These are phyloP conservation scores for Saccostrea cuccullata DNA, from an alignment of 1,140 invertebrate species.

Conservation along the genomic window DNA sequence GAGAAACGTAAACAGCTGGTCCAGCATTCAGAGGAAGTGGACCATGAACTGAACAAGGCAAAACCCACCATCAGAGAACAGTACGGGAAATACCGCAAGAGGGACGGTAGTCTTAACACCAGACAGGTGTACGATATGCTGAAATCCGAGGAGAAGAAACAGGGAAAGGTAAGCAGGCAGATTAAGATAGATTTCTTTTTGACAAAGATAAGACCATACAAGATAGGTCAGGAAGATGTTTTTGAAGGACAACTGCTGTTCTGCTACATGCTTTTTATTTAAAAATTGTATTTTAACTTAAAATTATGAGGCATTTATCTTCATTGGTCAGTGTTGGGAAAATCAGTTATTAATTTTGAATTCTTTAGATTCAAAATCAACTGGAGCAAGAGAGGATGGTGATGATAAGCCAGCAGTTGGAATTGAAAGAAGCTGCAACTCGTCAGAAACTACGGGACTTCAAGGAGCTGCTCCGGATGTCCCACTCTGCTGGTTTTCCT, in stretches of 20 bases:
- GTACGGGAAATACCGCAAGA: slow-evolving; percentile 68
- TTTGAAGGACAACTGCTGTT: not conserved
- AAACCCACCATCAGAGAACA: slow-evolving; percentile 65
- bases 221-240: no score
- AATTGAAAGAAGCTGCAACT: slow-evolving; percentile 69
- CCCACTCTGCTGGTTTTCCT: slow-evolving; percentile 54
- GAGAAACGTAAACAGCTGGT: slow-evolving; percentile 58
- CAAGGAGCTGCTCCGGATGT: slow-evolving; percentile 68
- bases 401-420: slow-evolving; percentile 67
- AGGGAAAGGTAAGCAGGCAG: slow-evolving; percentile 60
- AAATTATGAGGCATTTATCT: no score
- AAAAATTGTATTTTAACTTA: no score
- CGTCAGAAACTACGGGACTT: slow-evolving; percentile 72
- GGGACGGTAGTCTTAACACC: slow-evolving; percentile 71
- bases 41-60: slow-evolving; percentile 46
- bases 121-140: slow-evolving; percentile 73
- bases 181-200: slow-evolving; percentile 19
- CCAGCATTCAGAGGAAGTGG: slow-evolving; percentile 53
- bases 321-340: no score
- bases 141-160: slow-evolving; percentile 71
- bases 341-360: no score
- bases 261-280: not conserved
- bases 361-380: slow-evolving; percentile 63
- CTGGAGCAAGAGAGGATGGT: slow-evolving; percentile 67
- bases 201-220: slow-evolving; percentile 27